Evolutionary conservation across 2,113 vertebrate genomes (phyloP).

Genomic region (Anoura caudifer): DNA sequence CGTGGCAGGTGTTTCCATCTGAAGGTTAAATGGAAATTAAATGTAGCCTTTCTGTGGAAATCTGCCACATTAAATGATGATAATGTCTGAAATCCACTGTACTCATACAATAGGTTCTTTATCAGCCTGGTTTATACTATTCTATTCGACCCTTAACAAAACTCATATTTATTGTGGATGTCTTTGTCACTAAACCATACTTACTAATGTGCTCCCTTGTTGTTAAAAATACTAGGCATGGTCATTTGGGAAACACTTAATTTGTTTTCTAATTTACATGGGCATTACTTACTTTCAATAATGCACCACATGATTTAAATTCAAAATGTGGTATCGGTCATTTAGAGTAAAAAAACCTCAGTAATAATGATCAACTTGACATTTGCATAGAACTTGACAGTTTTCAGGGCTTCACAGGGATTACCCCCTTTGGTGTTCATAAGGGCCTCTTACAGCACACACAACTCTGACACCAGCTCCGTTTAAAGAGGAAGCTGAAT

Average conservation of each 20-base stretch:
- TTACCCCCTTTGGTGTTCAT: background rate
- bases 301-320: background rate
- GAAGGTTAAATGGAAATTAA: background rate
- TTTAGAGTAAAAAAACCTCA: conserved; percentile 1
- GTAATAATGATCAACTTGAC: background rate
- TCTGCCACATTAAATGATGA: background rate
- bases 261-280: background rate
- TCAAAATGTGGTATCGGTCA: background rate
- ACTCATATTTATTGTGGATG: background rate
- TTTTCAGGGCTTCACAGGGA: background rate
- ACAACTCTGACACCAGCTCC: background rate
- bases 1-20: background rate
- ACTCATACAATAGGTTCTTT: background rate
- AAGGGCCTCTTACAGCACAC: background rate
- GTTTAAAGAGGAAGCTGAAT: background rate
- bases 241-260: background rate
- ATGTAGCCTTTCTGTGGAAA: background rate
- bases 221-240: background rate
- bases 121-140: background rate
- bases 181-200: background rate
- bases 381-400: background rate
- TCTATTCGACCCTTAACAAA: background rate
- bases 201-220: background rate
- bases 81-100: background rate
- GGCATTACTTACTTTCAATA: background rate